phyloP scores from a whole-genome alignment of 2,113 vertebrate species.

The Centrocercus urophasianus region DNA sequence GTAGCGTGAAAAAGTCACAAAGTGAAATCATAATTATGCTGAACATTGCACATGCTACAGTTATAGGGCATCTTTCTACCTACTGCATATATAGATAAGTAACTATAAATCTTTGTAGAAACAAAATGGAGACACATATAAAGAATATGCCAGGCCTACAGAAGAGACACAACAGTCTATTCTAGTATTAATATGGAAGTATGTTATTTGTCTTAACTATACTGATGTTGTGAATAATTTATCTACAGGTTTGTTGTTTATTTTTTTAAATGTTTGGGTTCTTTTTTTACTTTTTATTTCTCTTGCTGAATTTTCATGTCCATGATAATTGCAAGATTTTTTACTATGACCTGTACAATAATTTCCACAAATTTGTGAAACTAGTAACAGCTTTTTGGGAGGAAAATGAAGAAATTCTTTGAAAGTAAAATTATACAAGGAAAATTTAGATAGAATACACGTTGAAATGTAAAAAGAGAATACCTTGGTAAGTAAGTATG shows the following conservation, averaged over 20 bases:
- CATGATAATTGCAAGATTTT: background rate
- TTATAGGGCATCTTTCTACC: background rate
- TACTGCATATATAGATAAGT: constrained; percentile 10
- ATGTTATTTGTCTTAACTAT: background rate
- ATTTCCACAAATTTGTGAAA: background rate
- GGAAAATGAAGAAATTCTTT: background rate
- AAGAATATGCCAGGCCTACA: background rate
- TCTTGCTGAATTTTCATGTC: background rate
- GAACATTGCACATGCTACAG: background rate
- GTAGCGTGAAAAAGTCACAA: background rate
- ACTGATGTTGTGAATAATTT: background rate
- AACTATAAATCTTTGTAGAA: constrained; percentile 24
- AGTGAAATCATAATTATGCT: constrained; percentile 51
- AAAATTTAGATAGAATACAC: background rate
- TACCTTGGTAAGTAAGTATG: background rate
- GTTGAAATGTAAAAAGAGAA: background rate
- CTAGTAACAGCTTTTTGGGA: background rate
- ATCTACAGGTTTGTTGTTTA: background rate
- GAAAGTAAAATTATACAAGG: background rate
- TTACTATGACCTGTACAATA: background rate
- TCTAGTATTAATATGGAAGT: background rate
- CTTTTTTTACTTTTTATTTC: background rate
- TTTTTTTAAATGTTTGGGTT: background rate
- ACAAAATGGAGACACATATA: background rate
- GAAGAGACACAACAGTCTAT: background rate